Evolutionary conservation across 64 coral and sea anemone genomes (phyloP).

Genomic region (Dendrophyllia cribrosa): DNA sequence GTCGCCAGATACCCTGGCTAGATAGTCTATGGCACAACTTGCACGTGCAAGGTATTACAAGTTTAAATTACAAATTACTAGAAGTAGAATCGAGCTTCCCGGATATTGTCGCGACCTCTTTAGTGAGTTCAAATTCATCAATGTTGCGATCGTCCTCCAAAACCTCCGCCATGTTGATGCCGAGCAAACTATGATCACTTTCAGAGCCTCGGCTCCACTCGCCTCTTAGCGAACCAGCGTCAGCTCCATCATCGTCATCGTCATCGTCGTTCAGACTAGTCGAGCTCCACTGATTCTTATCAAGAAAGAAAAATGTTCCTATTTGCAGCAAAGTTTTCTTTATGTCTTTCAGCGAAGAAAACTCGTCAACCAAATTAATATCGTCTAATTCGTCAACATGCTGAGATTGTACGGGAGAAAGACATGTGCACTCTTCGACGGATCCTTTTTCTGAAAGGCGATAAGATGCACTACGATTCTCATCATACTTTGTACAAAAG

Average conservation of each 20-base stretch:
- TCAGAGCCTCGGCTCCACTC: not conserved
- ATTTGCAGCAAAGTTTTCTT: constrained; percentile 4
- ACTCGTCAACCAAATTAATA: constrained; percentile 3
- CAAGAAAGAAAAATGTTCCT: not conserved
- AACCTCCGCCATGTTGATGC: not conserved
- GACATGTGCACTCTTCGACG: not conserved
- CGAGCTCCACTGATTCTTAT: constrained; percentile 7
- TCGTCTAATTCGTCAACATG: not conserved
- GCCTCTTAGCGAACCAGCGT: not conserved
- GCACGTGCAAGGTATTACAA: too few species aligned
- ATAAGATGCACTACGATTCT: not conserved
- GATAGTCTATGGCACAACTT: too few species aligned
- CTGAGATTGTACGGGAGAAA: not conserved
- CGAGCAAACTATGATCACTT: constrained; percentile 4
- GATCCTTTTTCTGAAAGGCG: not conserved
- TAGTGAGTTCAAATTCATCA: too few species aligned
- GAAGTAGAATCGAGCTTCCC: too few species aligned
- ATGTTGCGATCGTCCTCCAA: not conserved
- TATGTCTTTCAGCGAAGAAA: not conserved
- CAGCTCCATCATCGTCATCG: not conserved
- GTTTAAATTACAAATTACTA: too few species aligned
- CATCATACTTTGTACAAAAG: not conserved
- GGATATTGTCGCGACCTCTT: too few species aligned
- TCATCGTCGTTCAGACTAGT: not conserved
- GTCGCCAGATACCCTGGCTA: too few species aligned